A percentile compares a stretch with the other conserved stretches of the same genome.
phyloP scores from a whole-genome alignment of 2,797 vertebrate genomes.

The Phylloscopus collybita region DNA sequence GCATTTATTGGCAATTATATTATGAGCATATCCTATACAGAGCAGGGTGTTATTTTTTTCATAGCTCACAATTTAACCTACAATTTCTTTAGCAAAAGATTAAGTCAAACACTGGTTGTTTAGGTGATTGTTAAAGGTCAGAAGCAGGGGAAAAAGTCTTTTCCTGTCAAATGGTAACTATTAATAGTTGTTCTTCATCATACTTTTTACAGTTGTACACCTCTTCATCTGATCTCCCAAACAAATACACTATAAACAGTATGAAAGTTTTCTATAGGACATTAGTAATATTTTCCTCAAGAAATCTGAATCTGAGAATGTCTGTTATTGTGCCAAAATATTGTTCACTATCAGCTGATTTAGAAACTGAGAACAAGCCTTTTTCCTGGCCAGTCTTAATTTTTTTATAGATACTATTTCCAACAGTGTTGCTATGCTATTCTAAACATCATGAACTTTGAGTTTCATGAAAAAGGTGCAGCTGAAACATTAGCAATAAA shows the following conservation, averaged over 20 bases:
- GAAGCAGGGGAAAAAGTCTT: background rate
- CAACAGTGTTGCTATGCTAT: background rate
- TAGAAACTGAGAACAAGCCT: background rate
- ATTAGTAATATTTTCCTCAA: conserved; percentile 7
- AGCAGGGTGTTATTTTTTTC: background rate
- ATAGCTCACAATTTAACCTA: background rate
- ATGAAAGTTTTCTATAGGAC: background rate
- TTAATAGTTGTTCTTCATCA: background rate
- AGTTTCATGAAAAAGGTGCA: background rate
- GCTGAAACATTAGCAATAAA: background rate
- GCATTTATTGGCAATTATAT: background rate
- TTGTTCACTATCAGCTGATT: background rate
- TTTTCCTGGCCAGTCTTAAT: background rate
- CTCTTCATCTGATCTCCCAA: background rate
- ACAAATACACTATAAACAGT: background rate
- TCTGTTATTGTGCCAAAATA: background rate
- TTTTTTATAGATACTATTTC: background rate
- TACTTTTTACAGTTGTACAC: background rate
- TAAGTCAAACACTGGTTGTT: conserved; percentile 22
- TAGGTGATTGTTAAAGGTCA: conserved; percentile 10
- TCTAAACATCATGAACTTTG: background rate
- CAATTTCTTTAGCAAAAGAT: background rate
- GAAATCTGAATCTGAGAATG: background rate
- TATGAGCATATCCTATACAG: background rate
- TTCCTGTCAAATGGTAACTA: background rate